Conservation (phyloP, 2,797 vertebrate genomes). For the Manis crassicaudata region DNA sequence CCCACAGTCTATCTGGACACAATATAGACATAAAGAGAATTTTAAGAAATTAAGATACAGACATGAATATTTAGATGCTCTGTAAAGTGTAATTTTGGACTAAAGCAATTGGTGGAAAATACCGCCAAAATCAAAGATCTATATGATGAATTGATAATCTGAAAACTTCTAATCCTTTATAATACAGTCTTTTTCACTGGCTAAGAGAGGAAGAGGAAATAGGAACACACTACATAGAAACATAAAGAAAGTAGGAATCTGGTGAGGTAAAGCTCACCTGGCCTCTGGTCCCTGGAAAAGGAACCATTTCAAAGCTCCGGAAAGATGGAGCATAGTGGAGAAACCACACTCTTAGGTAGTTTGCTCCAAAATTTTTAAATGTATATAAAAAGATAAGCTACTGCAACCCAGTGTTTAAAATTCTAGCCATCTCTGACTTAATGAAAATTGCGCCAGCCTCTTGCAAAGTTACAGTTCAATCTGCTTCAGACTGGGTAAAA, state of each 20-base stretch:
- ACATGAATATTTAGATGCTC: background rate
- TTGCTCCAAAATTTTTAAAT: background rate
- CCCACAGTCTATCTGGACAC: background rate
- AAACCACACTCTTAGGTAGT: background rate
- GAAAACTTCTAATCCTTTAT: background rate
- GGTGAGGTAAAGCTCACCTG: background rate
- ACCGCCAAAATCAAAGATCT: background rate
- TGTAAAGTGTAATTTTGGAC: background rate
- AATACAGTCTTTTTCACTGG: background rate
- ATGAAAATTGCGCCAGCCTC: slow-evolving; percentile 3
- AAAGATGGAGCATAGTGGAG: background rate
- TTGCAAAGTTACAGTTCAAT: slow-evolving; percentile 34
- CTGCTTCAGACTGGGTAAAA: slow-evolving; percentile 42
- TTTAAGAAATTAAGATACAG: background rate
- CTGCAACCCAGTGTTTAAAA: slow-evolving; percentile 34
- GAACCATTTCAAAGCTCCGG: slow-evolving; percentile 41
- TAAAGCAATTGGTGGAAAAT: background rate
- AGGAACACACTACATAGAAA: background rate
- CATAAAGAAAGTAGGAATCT: background rate
- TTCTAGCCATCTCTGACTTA: slow-evolving; percentile 22
- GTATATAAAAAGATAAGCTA: slow-evolving; percentile 25
- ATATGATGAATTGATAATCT: background rate
- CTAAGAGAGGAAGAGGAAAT: background rate
- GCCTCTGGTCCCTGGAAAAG: background rate
- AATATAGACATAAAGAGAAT: background rate